Evolutionary conservation across 2,888 invertebrate genomes (phyloP), one percentile per base, ranked within the genome.

Genomic region (Pollenia angustigena): DNA sequence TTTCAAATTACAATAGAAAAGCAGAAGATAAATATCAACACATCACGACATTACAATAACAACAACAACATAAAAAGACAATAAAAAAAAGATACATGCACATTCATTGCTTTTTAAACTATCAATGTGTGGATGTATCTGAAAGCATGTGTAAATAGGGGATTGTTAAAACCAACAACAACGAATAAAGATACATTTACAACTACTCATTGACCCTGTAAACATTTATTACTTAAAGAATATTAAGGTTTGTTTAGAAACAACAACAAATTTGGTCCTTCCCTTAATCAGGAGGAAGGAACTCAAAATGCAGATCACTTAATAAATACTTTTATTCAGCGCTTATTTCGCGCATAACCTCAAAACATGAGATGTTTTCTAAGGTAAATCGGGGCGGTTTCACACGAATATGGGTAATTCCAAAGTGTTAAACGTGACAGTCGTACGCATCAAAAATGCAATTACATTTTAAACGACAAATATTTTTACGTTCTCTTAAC

Each of bases 1-100:
- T 89, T 81, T 89, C 87, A 71, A 78, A 78, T 89, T 89, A 66
- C 89, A 82, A 60, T 64, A 80, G n/a, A 62, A 46, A 42, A 66
- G n/a, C 12, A 69, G 74, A 86, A 88, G 89, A 88, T 89, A 88
- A 89, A 87, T 79, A 88, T 87, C 87, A 78, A 74, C 60, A 83
- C 82, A 69, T 69, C 74, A 76, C 75, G 74, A 82, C 71, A 81
- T 64, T 48, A 64, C 10, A 44, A 42, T 12, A 60, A 58, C 16
- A 71, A 44, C 64, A 81, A 14, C 11, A 52, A 52, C 16, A 72
- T 18, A 56, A 14, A 71, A 78, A 50, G 16, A 12, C 7, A 48
- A 12, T 12, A 58, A 32, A 58, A 75, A 75, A 81, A 42, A 54
- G 54, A 50, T 82, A 32, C 66, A 18, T 32, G 6, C 16, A 32